phyloP scores from a whole-genome alignment of 2,113 vertebrate genomes.

The Orientallactaga bullata region DNA sequence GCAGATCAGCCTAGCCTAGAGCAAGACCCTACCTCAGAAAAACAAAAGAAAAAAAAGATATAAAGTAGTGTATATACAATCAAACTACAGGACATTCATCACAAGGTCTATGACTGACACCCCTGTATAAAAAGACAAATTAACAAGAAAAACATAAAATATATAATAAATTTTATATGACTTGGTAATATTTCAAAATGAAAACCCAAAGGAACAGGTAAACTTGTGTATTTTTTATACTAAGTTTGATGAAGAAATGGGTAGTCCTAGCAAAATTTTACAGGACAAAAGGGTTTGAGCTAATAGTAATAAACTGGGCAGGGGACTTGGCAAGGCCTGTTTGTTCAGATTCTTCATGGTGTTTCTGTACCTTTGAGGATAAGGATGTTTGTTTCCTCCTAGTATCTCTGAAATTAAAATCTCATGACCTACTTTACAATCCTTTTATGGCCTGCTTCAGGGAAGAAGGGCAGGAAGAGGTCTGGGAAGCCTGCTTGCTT shows the following conservation, averaged over 20 bases:
- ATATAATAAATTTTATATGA: neutral
- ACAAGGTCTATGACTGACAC: neutral
- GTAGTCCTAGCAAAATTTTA: neutral
- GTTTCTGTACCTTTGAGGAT: neutral
- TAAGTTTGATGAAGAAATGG: neutral
- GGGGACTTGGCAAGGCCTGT: neutral
- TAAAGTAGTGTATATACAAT: neutral
- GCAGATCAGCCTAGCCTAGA: too few species aligned
- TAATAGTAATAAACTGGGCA: neutral
- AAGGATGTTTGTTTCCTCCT: neutral
- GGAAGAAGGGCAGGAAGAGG: neutral
- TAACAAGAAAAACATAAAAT: neutral
- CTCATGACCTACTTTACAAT: neutral
- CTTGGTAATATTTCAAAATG: neutral
- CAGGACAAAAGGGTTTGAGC: neutral
- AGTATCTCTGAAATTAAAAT: neutral
- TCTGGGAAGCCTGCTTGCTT: neutral
- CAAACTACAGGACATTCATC: neutral
- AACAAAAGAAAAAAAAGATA: too few species aligned
- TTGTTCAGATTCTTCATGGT: neutral
- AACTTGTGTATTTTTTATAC: neutral
- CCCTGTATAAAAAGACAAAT: neutral
- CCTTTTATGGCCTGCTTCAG: neutral
- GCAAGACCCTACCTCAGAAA: too few species aligned
- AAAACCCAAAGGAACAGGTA: neutral